Percentiles rank a stretch among this genome's conserved stretches.
These are phyloP conservation scores for Cryptus viduatorius DNA, from an alignment of 2,888 invertebrate genomes.

Conservation along the genomic window DNA sequence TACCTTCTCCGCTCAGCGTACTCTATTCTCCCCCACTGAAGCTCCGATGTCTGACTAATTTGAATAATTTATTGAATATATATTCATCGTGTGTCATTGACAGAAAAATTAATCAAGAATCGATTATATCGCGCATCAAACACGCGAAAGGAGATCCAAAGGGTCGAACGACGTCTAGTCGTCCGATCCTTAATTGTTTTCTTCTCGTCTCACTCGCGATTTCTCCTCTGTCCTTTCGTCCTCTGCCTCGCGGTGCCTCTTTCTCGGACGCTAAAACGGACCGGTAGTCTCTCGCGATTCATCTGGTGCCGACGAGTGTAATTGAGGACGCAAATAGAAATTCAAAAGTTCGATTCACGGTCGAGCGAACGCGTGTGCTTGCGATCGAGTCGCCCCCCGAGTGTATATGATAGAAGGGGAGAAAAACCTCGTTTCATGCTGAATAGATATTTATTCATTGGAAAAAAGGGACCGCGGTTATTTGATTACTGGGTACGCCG, in stretches of 20 bases:
- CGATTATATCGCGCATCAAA: slow-evolving; percentile 72
- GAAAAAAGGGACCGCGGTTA: slow-evolving; percentile 59
- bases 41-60: slow-evolving; percentile 69
- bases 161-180: slow-evolving; percentile 47
- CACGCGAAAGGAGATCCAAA: slow-evolving; percentile 56
- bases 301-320: slow-evolving; percentile 68
- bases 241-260: slow-evolving; percentile 31
- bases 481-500: slow-evolving; percentile 62
- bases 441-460: slow-evolving; percentile 71
- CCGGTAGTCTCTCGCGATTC: slow-evolving; percentile 31
- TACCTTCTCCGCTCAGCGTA: slow-evolving; percentile 67
- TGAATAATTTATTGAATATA: slow-evolving; percentile 79
- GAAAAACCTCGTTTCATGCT: slow-evolving; percentile 69
- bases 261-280: slow-evolving; percentile 48
- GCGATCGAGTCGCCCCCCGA: too few relatives aligned
- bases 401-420: slow-evolving; percentile 39
- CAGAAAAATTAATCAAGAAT: slow-evolving; percentile 80
- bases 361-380: slow-evolving; percentile 37
- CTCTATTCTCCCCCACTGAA: slow-evolving; percentile 51
- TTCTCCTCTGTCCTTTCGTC: slow-evolving; percentile 10
- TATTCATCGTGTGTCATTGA: slow-evolving; percentile 79
- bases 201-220: slow-evolving; percentile 15
- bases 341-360: slow-evolving; percentile 73
- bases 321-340: slow-evolving; percentile 74
- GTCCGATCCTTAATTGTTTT: slow-evolving; percentile 39